Base-by-base conservation (phyloP, 2,888 invertebrate genomes). In the Macaria notata region DNA sequence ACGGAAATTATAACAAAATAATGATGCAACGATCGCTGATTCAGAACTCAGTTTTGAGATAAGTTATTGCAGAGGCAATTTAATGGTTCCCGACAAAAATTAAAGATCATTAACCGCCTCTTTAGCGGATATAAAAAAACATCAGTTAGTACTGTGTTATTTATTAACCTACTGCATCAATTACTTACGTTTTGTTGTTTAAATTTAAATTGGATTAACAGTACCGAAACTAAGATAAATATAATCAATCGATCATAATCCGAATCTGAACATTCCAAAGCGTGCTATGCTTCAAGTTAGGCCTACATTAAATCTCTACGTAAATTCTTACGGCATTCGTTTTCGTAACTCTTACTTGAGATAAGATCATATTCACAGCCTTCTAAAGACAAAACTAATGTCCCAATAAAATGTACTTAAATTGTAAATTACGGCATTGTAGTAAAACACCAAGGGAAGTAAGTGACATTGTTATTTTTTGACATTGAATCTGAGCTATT, bases 311-410 rank as follows among this genome's bases (percentile, higher is more conserved):
- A 52, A 53, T 48, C 31, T 46, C n/a, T 43, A 41, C 7, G 9
- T 42, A 47, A 43, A 63, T 62, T 54, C 52, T 54, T 41, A 52
- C 53, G 42, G 39, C 51, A 46, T 64, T 58, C 47, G 19, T 55
- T 75, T 73, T 74, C 65, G 73, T 68, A 78, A 79, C 68, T 65
- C 56, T 59, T 56, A 51, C 46, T 63, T 33, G 46, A 57, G 81
- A 81, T 81, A 75, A 67, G 59, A 81, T 79, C 75, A 61, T 76
- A 71, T 70, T 61, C 71, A 67, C 54, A 60, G 64, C 78, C 79
- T 76, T 76, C 71, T 64, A 59, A 9, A 53, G 41, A 52, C 55
- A 51, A 46, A 52, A 52, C 42, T 53, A 53, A 47, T 50, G 55
- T 45, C 8, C 48, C 36, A 46, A 45, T 53, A 44, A 61, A 62